Conservation (phyloP, 2,888 invertebrate genomes). For the Chydorus sphaericus region DNA sequence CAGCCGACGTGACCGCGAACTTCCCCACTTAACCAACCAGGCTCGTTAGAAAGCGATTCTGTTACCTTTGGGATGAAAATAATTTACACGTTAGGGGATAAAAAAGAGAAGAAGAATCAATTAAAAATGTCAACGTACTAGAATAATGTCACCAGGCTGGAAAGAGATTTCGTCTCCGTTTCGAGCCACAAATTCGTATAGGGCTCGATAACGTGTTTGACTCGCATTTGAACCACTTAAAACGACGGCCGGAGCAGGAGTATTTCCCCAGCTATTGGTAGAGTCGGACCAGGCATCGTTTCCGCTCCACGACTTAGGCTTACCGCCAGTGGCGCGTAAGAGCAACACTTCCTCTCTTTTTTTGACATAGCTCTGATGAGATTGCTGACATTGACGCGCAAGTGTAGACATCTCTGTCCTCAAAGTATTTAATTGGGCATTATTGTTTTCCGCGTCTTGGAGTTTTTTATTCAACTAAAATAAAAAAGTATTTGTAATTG, state of each 20-base stretch:
- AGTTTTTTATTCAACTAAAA: slow-evolving; percentile 55
- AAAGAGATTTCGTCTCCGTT: slow-evolving; percentile 85
- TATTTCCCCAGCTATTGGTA: not conserved
- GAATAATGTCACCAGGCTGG: slow-evolving; percentile 82
- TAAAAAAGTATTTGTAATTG: slow-evolving; percentile 12
- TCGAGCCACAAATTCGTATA: slow-evolving; percentile 86
- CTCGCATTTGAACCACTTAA: not conserved
- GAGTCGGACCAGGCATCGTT: not conserved
- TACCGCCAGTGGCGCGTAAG: slow-evolving; percentile 19
- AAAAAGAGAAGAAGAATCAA: slow-evolving; percentile 9
- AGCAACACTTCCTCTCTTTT: slow-evolving; percentile 34
- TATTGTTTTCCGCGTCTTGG: slow-evolving; percentile 65
- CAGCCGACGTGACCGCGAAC: slow-evolving; percentile 81
- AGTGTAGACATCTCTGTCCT: slow-evolving; percentile 49
- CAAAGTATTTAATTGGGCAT: slow-evolving; percentile 55
- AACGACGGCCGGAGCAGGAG: not conserved
- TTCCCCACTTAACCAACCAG: slow-evolving; percentile 93
- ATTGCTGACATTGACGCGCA: slow-evolving; percentile 48
- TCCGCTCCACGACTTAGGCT: slow-evolving; percentile 8
- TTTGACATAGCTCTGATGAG: slow-evolving; percentile 52
- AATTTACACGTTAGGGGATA: not conserved
- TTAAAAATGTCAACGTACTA: slow-evolving; percentile 37
- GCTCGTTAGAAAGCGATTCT: slow-evolving; percentile 47
- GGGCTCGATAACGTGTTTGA: slow-evolving; percentile 56
- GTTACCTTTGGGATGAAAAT: slow-evolving; percentile 11